Evolutionary conservation across 2,888 invertebrate species (phyloP).

Genomic region (Acronicta psi): DNA sequence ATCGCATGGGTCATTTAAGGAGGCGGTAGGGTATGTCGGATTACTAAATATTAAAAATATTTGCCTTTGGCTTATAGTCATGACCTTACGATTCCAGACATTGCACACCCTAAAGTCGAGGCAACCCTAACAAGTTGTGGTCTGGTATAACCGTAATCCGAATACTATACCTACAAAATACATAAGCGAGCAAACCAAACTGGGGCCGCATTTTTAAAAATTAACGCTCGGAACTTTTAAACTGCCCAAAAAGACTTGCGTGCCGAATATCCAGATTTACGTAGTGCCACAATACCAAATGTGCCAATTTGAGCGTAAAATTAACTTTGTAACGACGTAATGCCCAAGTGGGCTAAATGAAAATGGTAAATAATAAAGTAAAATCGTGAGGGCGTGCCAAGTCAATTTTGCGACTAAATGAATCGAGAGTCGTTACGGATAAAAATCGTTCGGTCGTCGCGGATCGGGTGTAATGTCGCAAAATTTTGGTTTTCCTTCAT

Average conservation of each 20-base stretch:
- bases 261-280: conserved; percentile 43
- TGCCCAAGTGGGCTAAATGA: conserved; percentile 65
- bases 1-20: no score
- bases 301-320: conserved; percentile 59
- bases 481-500: conserved; percentile 51
- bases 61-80: no score
- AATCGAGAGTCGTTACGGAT: conserved; percentile 67
- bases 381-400: conserved; percentile 65
- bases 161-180: conserved; percentile 29
- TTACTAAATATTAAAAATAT: no score
- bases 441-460: conserved; percentile 53
- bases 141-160: no score
- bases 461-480: conserved; percentile 53
- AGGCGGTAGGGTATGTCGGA: no score
- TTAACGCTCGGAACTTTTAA: conserved; percentile 47
- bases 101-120: no score
- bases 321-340: conserved; percentile 61
- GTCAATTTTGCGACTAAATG: conserved; percentile 70
- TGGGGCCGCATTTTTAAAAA: conserved; percentile 37
- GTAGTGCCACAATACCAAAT: conserved; percentile 40
- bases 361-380: conserved; percentile 71
- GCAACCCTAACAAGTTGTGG: no score
- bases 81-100: no score
- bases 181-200: conserved; percentile 44
- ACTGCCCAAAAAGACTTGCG: conserved; percentile 45